Evolutionary conservation across 1,140 invertebrate genomes (phyloP).

Genomic region (Tetramorium parvispinum): DNA sequence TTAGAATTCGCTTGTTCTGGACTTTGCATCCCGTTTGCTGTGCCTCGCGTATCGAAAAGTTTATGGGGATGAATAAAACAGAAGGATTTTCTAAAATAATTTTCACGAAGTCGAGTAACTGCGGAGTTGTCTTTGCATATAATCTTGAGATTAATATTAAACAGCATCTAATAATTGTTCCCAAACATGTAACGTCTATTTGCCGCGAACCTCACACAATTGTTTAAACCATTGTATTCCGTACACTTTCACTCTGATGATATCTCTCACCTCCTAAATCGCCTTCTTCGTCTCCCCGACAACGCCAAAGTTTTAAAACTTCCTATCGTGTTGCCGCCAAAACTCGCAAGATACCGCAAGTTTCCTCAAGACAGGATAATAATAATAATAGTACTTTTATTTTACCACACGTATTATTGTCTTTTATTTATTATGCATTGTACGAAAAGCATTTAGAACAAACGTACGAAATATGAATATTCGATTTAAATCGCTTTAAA

Average conservation of each 20-base stretch:
- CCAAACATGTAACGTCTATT: conserved; percentile 37
- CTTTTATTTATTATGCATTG: background rate
- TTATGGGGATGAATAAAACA: conserved; percentile 60
- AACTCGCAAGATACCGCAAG: conserved; percentile 54
- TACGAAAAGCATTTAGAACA: background rate
- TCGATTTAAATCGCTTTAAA: background rate
- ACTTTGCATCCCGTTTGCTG: conserved; percentile 12
- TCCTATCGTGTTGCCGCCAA: conserved; percentile 65
- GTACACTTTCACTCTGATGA: conserved; percentile 29
- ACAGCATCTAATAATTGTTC: conserved; percentile 23
- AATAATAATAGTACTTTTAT: conserved; percentile 67
- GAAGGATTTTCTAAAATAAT: conserved; percentile 47
- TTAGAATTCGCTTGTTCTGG: conserved; percentile 28
- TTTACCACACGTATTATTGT: background rate
- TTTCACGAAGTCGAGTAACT: background rate
- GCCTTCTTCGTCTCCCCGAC: conserved; percentile 27
- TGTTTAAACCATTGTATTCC: conserved; percentile 53
- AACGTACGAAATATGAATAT: background rate
- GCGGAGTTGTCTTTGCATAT: conserved; percentile 5
- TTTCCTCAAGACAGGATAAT: conserved; percentile 61
- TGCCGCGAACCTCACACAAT: conserved; percentile 15
- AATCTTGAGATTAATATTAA: conserved; percentile 68
- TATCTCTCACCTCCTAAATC: background rate
- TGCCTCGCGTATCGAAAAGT: conserved; percentile 45
- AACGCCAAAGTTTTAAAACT: conserved; percentile 62